A percentile compares a stretch with the other conserved stretches of the same genome.
Evolutionary conservation across 2,888 invertebrate species (phyloP).

Genomic region (Meiosimyza platycephala): DNA sequence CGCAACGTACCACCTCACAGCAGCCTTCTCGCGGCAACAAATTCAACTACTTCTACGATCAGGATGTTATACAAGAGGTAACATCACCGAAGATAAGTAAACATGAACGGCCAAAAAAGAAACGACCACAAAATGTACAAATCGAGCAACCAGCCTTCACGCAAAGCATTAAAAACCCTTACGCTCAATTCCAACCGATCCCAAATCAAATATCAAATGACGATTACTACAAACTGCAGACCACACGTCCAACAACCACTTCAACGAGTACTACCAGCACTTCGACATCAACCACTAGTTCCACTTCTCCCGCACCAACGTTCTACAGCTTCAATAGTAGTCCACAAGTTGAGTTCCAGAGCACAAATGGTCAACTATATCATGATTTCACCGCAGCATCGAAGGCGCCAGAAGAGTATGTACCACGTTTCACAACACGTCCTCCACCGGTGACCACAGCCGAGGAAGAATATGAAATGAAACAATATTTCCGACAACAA

Average conservation of each 20-base stretch:
- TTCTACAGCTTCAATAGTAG: conserved; percentile 58
- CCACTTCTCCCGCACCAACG: conserved; percentile 54
- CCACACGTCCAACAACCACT: conserved; percentile 45
- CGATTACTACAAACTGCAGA: conserved; percentile 59
- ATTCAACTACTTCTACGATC: conserved; percentile 59
- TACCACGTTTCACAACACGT: conserved; percentile 55
- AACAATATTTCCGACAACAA: conserved; percentile 66
- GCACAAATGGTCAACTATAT: conserved; percentile 59
- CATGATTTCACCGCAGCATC: conserved; percentile 50
- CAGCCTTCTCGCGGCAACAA: conserved; percentile 58
- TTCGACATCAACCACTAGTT: conserved; percentile 67
- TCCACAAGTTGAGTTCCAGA: conserved; percentile 60
- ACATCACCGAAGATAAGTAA: conserved; percentile 59
- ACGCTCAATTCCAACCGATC: conserved; percentile 58
- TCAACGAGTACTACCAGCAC: conserved; percentile 65
- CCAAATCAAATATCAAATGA: conserved; percentile 62
- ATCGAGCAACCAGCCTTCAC: conserved; percentile 50
- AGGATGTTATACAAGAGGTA: conserved; percentile 62
- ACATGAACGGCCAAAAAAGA: conserved; percentile 62
- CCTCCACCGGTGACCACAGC: conserved; percentile 52
- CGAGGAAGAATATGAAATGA: conserved; percentile 64
- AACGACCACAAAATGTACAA: conserved; percentile 57
- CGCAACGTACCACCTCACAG: conserved; percentile 48
- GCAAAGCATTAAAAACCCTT: conserved; percentile 54
- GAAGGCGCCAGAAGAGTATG: conserved; percentile 46